phyloP scores from a whole-genome alignment of 2,888 invertebrate genomes.

The Cancer borealis region DNA sequence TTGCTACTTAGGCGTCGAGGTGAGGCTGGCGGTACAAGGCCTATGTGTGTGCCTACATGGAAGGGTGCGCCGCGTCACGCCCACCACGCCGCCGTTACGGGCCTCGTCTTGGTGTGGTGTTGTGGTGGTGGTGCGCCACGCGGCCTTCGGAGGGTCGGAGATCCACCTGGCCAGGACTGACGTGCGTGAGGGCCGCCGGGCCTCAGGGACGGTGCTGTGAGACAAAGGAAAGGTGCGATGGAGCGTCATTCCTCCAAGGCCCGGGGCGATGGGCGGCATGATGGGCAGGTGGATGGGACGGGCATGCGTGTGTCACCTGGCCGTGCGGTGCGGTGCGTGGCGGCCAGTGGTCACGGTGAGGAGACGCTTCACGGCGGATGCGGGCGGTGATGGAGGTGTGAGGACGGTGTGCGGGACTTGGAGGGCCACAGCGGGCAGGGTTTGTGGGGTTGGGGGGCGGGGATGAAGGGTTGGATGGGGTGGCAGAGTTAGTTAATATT shows the following conservation, averaged over 20 bases:
- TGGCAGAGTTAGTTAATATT: background rate
- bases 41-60: background rate
- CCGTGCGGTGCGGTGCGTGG: background rate
- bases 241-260: background rate
- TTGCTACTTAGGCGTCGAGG: background rate
- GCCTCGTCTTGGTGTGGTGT: background rate
- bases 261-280: background rate
- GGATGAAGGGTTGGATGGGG: background rate
- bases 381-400: background rate
- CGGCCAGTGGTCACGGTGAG: background rate
- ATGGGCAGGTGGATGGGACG: background rate
- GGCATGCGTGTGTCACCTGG: background rate
- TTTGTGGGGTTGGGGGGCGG: background rate
- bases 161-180: background rate
- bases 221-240: background rate
- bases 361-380: background rate
- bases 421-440: background rate
- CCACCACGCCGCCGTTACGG: background rate
- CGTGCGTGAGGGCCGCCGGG: background rate
- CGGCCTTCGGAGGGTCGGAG: background rate
- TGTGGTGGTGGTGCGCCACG: background rate
- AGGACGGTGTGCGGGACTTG: background rate
- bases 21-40: background rate
- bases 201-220: background rate
- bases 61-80: background rate